Evolutionary conservation across 2,888 invertebrate genomes (phyloP).

Genomic region (Hetaerina titia): DNA sequence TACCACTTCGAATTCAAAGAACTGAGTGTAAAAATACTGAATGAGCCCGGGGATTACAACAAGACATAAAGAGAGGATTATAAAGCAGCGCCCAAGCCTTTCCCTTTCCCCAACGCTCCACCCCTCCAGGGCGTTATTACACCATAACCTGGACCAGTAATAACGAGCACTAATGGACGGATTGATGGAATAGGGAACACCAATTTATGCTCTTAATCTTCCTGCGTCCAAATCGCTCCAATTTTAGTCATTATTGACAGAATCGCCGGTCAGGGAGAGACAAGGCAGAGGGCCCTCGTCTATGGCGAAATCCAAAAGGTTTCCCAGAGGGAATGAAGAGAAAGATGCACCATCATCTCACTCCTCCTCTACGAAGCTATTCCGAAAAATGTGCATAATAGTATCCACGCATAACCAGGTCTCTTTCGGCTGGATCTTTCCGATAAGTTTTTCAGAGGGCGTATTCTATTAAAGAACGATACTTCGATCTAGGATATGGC

Average conservation of each 20-base stretch:
- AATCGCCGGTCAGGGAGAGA: not conserved
- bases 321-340: not conserved
- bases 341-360: not conserved
- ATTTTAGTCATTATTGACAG: not conserved
- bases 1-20: not conserved
- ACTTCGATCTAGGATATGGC: too few relatives aligned
- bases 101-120: not conserved
- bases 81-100: too few relatives aligned
- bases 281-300: not conserved
- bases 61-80: too few relatives aligned
- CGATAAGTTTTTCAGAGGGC: not conserved
- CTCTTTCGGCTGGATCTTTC: not conserved
- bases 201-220: conserved; percentile 10
- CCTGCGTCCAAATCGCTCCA: not conserved
- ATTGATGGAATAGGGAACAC: not conserved
- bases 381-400: not conserved
- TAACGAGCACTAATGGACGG: not conserved
- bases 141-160: not conserved
- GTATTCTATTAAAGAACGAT: too few relatives aligned
- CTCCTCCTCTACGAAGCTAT: not conserved
- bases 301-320: not conserved
- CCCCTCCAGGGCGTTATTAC: not conserved
- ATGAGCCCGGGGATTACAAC: too few relatives aligned
- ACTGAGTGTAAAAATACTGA: not conserved
- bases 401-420: not conserved